Evolutionary conservation across 1,140 invertebrate genomes (phyloP).

Genomic region (Heliconius melpomene): DNA sequence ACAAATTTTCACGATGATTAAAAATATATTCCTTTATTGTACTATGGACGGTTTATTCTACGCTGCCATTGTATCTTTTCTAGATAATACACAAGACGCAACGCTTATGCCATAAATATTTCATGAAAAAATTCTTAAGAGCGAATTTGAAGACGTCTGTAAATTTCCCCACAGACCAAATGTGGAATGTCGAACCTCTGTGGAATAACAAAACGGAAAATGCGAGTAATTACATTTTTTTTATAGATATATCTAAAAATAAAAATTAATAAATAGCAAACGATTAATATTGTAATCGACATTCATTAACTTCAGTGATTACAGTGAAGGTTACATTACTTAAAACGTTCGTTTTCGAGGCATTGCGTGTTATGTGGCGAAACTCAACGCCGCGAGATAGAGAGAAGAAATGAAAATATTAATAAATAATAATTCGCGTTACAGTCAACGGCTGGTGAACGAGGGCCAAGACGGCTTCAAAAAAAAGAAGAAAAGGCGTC

Average conservation of each 20-base stretch:
- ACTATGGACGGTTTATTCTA: neutral
- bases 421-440: too few species aligned
- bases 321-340: too few species aligned
- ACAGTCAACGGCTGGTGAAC: too few species aligned
- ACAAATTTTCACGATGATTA: neutral
- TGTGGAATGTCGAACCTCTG: neutral
- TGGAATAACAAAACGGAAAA: neutral
- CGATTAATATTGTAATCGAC: too few species aligned
- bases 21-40: neutral
- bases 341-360: too few species aligned
- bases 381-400: too few species aligned
- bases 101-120: neutral
- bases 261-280: too few species aligned
- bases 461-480: too few species aligned
- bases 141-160: constrained; percentile 14
- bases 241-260: neutral
- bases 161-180: constrained; percentile 15
- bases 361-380: too few species aligned
- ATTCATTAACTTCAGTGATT: too few species aligned
- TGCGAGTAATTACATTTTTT: neutral
- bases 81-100: neutral
- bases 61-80: neutral
- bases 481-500: too few species aligned
- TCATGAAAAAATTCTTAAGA: constrained; percentile 14
- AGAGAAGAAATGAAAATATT: too few species aligned